Evolutionary conservation across 2,888 invertebrate genomes (phyloP).

Genomic region (Himalopsyche kuldschensis): DNA sequence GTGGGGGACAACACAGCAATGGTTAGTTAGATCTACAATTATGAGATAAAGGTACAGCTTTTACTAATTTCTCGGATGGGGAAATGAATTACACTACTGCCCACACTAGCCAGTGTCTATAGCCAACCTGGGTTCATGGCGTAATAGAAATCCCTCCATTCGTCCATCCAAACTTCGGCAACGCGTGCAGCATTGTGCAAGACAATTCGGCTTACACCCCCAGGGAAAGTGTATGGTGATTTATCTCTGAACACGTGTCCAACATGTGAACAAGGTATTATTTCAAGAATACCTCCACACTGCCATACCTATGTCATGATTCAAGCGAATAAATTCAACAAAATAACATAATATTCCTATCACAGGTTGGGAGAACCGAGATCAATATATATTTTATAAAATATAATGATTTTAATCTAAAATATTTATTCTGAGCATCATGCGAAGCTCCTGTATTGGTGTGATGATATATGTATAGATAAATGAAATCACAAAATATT

Average conservation of each 20-base stretch:
- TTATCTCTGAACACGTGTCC: constrained; percentile 98
- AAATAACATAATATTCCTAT: background rate
- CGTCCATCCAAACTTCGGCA: constrained; percentile 99
- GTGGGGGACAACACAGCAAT: too few species aligned
- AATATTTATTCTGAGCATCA: too few species aligned
- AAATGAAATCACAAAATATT: too few species aligned
- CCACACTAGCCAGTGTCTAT: background rate
- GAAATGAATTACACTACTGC: background rate
- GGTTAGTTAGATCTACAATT: too few species aligned
- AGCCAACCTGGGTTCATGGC: constrained; percentile 92
- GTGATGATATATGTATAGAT: too few species aligned
- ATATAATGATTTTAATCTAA: too few species aligned
- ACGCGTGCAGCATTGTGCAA: constrained; percentile 98
- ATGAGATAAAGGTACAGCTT: background rate
- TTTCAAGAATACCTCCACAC: constrained; percentile 94
- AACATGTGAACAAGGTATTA: constrained; percentile 93
- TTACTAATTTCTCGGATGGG: background rate
- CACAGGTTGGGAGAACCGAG: too few species aligned
- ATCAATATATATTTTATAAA: too few species aligned
- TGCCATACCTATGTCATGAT: constrained; percentile 81
- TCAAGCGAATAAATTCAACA: constrained; percentile 7
- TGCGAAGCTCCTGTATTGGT: too few species aligned
- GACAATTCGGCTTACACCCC: constrained; percentile 95
- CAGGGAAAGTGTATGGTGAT: constrained; percentile 98
- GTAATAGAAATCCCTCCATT: constrained; percentile 99